Conservation (phyloP, 2,888 invertebrate species). For the Colostygia pectinataria region DNA sequence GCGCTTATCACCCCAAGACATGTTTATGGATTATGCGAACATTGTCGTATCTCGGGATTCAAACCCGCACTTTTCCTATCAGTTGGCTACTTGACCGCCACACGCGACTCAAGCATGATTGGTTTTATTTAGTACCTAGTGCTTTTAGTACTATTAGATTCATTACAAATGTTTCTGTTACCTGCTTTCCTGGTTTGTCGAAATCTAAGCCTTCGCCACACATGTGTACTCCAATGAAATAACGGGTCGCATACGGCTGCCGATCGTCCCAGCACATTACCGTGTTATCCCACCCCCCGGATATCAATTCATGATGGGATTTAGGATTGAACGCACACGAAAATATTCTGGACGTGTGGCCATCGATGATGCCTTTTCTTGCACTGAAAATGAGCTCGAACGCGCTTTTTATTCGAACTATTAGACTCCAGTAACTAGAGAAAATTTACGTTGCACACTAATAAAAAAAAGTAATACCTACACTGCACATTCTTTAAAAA, state of each 20-base stretch:
- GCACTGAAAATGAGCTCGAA: slow-evolving; percentile 72
- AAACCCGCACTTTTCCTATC: too few relatives aligned
- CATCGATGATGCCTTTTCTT: slow-evolving; percentile 75
- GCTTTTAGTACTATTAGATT: neutral
- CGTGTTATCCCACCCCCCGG: slow-evolving; percentile 87
- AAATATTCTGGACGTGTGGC: slow-evolving; percentile 85
- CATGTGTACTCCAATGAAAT: slow-evolving; percentile 84
- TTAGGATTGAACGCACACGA: slow-evolving; percentile 86
- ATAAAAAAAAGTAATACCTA: too few relatives aligned
- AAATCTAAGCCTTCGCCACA: slow-evolving; percentile 87
- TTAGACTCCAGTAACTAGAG: too few relatives aligned
- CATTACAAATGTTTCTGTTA: slow-evolving; percentile 39
- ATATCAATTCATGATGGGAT: slow-evolving; percentile 85
- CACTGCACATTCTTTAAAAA: too few relatives aligned
- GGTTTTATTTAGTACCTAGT: too few relatives aligned
- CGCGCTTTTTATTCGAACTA: too few relatives aligned
- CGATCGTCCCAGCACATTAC: slow-evolving; percentile 87
- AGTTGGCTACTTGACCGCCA: too few relatives aligned
- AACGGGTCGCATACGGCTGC: slow-evolving; percentile 82
- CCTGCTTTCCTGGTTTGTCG: slow-evolving; percentile 84
- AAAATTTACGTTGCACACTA: too few relatives aligned
- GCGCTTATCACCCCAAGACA: too few relatives aligned
- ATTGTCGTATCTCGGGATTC: too few relatives aligned
- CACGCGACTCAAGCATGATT: too few relatives aligned
- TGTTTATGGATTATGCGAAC: too few relatives aligned